A percentile compares a stretch with the other conserved stretches of the same genome.
Evolutionary conservation across 2,113 vertebrate genomes (phyloP).

Genomic region (Odocoileus virginianus): DNA sequence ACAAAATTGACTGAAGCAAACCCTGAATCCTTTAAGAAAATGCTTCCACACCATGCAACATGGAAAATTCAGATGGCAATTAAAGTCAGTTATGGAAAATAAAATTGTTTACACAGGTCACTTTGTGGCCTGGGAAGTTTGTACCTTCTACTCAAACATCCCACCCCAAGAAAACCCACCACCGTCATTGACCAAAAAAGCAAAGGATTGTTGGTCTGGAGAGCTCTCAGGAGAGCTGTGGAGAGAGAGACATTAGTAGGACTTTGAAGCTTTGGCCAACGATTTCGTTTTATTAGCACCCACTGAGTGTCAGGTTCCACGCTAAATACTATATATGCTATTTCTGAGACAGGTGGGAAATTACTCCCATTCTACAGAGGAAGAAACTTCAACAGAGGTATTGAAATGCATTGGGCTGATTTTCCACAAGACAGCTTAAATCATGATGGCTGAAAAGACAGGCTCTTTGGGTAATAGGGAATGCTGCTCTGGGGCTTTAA

Average conservation of each 20-base stretch:
- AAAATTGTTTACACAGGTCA: not conserved
- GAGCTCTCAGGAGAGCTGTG: not conserved
- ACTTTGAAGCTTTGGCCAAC: not conserved
- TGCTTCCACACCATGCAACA: not conserved
- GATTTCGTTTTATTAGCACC: not conserved
- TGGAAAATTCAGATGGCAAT: not conserved
- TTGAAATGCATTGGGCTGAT: not conserved
- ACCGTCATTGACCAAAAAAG: not conserved
- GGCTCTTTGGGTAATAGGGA: not conserved
- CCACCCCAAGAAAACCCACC: not conserved
- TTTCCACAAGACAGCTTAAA: not conserved
- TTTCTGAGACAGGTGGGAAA: not conserved
- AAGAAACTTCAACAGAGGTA: not conserved
- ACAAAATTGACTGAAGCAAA: not conserved
- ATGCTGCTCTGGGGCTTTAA: constrained; percentile 14
- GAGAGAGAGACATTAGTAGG: not conserved
- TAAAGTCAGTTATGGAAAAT: not conserved
- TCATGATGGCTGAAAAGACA: not conserved
- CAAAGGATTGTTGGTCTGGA: not conserved
- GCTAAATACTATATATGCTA: too few relatives aligned
- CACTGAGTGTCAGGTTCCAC: not conserved
- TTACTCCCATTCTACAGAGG: not conserved
- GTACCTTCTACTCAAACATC: not conserved
- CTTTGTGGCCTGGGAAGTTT: not conserved
- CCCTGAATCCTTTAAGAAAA: not conserved